Conservation (phyloP, 1,140 invertebrate genomes). For the Saccostrea glomerata region DNA sequence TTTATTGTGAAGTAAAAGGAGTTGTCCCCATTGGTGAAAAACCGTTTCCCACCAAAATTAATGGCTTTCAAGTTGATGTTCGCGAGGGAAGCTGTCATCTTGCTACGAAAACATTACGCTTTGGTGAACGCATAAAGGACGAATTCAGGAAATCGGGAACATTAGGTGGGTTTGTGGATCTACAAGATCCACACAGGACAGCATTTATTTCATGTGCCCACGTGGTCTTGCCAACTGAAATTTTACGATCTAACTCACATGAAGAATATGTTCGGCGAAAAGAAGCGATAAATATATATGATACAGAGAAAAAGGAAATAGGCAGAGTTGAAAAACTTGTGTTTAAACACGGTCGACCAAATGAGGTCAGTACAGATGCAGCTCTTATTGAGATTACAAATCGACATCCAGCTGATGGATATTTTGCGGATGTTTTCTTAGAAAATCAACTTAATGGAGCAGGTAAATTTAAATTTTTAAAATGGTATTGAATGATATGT, state of each 20-base stretch:
- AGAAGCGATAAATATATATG: background rate
- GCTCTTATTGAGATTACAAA: background rate
- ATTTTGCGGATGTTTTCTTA: background rate
- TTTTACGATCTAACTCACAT: background rate
- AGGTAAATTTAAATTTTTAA: too few relatives aligned
- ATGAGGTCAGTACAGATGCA: background rate
- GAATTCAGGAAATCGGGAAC: background rate
- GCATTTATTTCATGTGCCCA: background rate
- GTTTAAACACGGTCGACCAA: background rate
- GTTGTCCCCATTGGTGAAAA: background rate
- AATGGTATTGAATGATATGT: too few relatives aligned
- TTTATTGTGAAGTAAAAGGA: background rate
- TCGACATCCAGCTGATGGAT: too few relatives aligned
- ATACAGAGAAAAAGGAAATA: background rate
- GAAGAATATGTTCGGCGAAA: background rate
- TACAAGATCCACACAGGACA: background rate
- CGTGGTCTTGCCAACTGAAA: background rate
- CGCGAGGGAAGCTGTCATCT: background rate
- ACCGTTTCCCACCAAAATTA: background rate
- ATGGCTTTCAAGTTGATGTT: background rate
- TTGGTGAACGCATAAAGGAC: background rate
- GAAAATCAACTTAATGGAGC: background rate
- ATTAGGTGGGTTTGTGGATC: background rate
- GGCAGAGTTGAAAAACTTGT: background rate
- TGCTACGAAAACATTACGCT: background rate